A percentile compares a stretch with the other conserved stretches of the same genome.
phyloP scores from a whole-genome alignment of 2,797 vertebrate species.

The Trematomus bernacchii region DNA sequence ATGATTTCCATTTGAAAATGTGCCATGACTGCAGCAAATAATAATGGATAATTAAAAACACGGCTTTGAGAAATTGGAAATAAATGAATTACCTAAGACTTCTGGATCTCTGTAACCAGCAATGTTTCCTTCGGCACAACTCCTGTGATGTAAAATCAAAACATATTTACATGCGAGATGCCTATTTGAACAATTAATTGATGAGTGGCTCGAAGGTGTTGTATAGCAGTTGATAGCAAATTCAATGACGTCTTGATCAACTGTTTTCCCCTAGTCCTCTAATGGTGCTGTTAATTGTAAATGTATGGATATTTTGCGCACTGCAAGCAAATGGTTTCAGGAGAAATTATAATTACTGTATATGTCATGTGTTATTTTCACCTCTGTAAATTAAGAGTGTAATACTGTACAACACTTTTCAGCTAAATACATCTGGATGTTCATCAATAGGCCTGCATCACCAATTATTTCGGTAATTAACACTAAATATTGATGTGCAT shows the following conservation, averaged over 20 bases:
- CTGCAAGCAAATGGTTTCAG: not conserved
- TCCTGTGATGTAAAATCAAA: not conserved
- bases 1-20: constrained; percentile 34
- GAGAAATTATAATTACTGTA: not conserved
- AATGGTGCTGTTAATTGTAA: not conserved
- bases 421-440: not conserved
- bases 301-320: not conserved
- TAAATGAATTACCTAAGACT: constrained; percentile 7
- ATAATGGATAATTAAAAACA: constrained; percentile 28
- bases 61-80: not conserved
- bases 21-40: constrained; percentile 18
- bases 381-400: not conserved
- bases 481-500: not conserved
- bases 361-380: not conserved
- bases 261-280: not conserved
- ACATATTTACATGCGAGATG: not conserved
- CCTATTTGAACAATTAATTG: constrained; percentile 3
- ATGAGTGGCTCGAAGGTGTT: not conserved
- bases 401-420: not conserved
- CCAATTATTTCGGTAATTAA: not conserved
- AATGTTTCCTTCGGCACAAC: not conserved
- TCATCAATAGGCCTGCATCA: not conserved
- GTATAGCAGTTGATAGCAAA: not conserved
- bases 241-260: constrained; percentile 2
- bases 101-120: not conserved